These are phyloP conservation scores for Clarias gariepinus DNA, from an alignment of 2,113 vertebrate genomes.

Conservation along the genomic window DNA sequence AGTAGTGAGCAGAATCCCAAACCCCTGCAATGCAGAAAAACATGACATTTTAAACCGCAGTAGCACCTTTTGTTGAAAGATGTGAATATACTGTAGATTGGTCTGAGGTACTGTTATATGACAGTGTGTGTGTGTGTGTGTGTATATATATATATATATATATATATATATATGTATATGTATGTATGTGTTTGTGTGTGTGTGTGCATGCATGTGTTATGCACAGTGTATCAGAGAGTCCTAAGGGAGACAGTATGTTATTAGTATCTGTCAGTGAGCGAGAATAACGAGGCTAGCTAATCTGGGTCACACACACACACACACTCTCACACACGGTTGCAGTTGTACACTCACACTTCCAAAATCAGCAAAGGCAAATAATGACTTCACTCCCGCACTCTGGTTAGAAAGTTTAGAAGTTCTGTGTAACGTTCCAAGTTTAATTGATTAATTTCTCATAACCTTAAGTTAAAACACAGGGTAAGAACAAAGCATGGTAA, in stretches of 20 bases:
- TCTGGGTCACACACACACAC: slow-evolving; percentile 63
- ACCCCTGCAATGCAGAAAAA: slow-evolving; percentile 62
- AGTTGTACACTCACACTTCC: background rate
- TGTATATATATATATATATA: background rate
- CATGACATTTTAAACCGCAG: slow-evolving; percentile 22
- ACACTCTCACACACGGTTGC: slow-evolving; percentile 43
- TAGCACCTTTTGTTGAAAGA: background rate
- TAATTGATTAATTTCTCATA: background rate
- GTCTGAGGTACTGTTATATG: background rate
- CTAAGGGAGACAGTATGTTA: slow-evolving; percentile 68
- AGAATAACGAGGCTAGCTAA: slow-evolving; percentile 71
- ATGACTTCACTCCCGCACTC: background rate
- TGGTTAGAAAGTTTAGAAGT: background rate
- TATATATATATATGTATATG: background rate
- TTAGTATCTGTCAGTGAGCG: slow-evolving; percentile 69
- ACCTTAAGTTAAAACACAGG: background rate
- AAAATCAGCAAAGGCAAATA: slow-evolving; percentile 11
- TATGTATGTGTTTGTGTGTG: background rate
- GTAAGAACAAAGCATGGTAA: background rate
- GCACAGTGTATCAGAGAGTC: slow-evolving; percentile 13
- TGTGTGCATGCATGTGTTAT: background rate
- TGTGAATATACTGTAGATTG: background rate
- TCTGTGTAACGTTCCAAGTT: background rate
- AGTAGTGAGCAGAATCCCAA: slow-evolving; percentile 32
- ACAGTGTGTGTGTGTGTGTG: background rate